Evolutionary conservation across 2,888 invertebrate species (phyloP).

Genomic region (Drosophila cracens): DNA sequence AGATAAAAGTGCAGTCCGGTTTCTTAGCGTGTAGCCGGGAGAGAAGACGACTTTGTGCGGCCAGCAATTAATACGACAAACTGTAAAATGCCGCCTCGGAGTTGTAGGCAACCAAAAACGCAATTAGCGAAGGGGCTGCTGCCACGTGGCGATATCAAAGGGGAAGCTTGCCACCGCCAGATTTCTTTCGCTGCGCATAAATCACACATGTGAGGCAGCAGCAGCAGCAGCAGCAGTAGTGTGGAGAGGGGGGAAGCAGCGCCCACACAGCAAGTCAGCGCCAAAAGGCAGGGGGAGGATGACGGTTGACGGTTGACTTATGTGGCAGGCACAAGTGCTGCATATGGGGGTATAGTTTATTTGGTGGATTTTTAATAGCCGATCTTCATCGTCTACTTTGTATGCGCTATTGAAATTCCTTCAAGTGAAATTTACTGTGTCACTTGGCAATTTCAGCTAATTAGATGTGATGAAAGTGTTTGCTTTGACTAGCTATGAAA

Average conservation of each 20-base stretch:
- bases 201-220: slow-evolving; percentile 58
- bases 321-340: slow-evolving; percentile 57
- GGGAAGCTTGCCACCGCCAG: slow-evolving; percentile 50
- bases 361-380: slow-evolving; percentile 78
- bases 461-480: slow-evolving; percentile 78
- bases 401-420: slow-evolving; percentile 78
- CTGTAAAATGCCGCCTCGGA: slow-evolving; percentile 67
- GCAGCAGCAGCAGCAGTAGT: not conserved
- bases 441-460: slow-evolving; percentile 79
- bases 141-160: slow-evolving; percentile 65
- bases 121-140: slow-evolving; percentile 65
- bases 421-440: slow-evolving; percentile 77
- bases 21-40: slow-evolving; percentile 35
- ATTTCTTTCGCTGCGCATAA: slow-evolving; percentile 68
- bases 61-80: slow-evolving; percentile 80
- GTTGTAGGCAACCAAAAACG: slow-evolving; percentile 54
- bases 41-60: slow-evolving; percentile 30
- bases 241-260: slow-evolving; percentile 17
- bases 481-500: not conserved
- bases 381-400: slow-evolving; percentile 62
- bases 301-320: slow-evolving; percentile 58
- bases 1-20: not conserved
- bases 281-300: not conserved
- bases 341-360: slow-evolving; percentile 41
- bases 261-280: slow-evolving; percentile 60